Conservation (phyloP, 2,797 vertebrate genomes). For the Oryzias dopingdopingensis region DNA sequence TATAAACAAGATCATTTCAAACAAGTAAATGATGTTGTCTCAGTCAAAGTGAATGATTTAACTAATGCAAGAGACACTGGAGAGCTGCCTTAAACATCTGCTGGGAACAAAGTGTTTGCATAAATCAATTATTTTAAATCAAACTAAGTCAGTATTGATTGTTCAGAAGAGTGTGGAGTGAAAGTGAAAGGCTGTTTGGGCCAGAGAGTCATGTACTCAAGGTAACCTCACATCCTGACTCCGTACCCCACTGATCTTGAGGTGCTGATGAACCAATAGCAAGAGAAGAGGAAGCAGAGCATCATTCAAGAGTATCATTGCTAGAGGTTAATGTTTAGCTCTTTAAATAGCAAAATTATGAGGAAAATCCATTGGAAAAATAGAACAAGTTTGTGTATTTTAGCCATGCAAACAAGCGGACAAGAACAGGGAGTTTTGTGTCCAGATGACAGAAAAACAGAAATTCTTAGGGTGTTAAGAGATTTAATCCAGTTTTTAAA, state of each 20-base stretch:
- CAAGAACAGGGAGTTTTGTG: neutral
- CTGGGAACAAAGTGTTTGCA: slow-evolving; percentile 28
- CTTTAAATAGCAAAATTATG: neutral
- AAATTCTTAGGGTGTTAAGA: neutral
- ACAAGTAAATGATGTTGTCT: slow-evolving; percentile 29
- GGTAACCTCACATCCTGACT: slow-evolving; percentile 94
- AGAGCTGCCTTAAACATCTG: slow-evolving; percentile 16
- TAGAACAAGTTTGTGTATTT: neutral
- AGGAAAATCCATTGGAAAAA: too few species aligned
- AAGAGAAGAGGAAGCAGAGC: slow-evolving; percentile 70
- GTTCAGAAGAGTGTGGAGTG: slow-evolving; percentile 27
- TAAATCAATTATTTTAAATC: slow-evolving; percentile 42
- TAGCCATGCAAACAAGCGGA: too few species aligned
- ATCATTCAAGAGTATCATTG: neutral
- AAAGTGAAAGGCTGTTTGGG: slow-evolving; percentile 85
- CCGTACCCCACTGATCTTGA: slow-evolving; percentile 90
- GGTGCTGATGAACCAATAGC: slow-evolving; percentile 82
- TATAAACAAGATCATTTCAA: slow-evolving; percentile 12
- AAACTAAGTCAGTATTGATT: slow-evolving; percentile 49
- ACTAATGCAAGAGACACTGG: slow-evolving; percentile 36
- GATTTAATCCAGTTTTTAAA: too few species aligned
- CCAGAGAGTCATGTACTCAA: slow-evolving; percentile 98
- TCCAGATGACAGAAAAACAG: neutral
- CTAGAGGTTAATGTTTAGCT: neutral
- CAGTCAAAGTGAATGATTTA: slow-evolving; percentile 32